A percentile compares a stretch with the other conserved stretches of the same genome.
phyloP scores from a whole-genome alignment of 2,888 invertebrate species.

The Lissonota sp. region DNA sequence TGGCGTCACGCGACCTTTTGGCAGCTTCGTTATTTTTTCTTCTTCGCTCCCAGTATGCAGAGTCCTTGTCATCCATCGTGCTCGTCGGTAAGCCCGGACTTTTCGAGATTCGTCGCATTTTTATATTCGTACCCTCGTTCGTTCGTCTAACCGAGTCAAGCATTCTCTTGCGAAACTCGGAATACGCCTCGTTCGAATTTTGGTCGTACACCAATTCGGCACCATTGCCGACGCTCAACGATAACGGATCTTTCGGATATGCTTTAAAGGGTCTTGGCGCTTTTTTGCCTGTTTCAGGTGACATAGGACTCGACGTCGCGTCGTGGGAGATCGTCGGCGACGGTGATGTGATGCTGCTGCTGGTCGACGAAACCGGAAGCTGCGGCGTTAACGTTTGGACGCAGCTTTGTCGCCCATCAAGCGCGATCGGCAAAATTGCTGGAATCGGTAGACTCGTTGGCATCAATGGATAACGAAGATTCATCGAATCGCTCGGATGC shows the following conservation, averaged over 20 bases:
- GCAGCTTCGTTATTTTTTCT: slow-evolving; percentile 98
- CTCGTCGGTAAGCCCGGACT: slow-evolving; percentile 72
- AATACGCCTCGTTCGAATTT: slow-evolving; percentile 88
- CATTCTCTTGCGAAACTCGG: slow-evolving; percentile 89
- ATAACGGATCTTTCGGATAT: slow-evolving; percentile 89
- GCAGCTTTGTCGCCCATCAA: slow-evolving; percentile 18
- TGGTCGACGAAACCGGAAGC: slow-evolving; percentile 51
- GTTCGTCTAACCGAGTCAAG: slow-evolving; percentile 88
- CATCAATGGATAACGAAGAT: slow-evolving; percentile 55
- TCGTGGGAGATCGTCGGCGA: slow-evolving; percentile 55
- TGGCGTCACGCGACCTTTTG: slow-evolving; percentile 95
- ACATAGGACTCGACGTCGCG: background rate
- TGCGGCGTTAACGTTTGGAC: slow-evolving; percentile 9
- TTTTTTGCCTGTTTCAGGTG: slow-evolving; percentile 81
- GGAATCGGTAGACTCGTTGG: slow-evolving; percentile 56
- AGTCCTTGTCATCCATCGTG: slow-evolving; percentile 86
- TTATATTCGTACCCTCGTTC: slow-evolving; percentile 88
- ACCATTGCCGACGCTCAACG: slow-evolving; percentile 85
- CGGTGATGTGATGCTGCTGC: slow-evolving; percentile 21
- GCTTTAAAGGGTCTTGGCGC: slow-evolving; percentile 88
- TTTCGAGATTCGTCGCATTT: slow-evolving; percentile 86
- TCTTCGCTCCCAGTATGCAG: slow-evolving; percentile 94
- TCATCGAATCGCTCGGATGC: background rate
- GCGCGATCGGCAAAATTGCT: slow-evolving; percentile 34
- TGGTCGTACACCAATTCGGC: slow-evolving; percentile 85